Percentiles rank a stretch among this genome's conserved stretches.
Evolutionary conservation across 2,113 vertebrate genomes (phyloP).

Genomic region (Semnornis frantzii): DNA sequence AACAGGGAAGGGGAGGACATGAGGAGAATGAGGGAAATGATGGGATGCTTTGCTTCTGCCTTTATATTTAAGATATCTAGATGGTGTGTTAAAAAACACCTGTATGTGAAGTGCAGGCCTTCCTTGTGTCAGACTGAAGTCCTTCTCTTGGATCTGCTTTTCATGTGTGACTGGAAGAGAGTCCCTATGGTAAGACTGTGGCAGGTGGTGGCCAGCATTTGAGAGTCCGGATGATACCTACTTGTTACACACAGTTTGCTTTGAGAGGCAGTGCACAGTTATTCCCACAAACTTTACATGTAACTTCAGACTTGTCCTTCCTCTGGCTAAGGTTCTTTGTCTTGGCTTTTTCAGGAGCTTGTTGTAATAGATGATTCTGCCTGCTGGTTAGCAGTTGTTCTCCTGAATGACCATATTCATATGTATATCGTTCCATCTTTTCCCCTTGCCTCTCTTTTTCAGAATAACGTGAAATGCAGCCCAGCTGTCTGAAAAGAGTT

Average conservation of each 20-base stretch:
- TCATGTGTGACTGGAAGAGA: constrained; percentile 15
- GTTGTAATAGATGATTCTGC: neutral
- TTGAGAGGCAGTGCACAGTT: neutral
- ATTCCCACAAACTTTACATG: neutral
- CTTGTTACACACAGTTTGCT: neutral
- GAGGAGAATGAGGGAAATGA: neutral
- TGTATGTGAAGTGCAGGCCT: neutral
- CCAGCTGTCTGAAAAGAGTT: neutral
- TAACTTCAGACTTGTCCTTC: neutral
- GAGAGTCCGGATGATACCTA: constrained; percentile 5
- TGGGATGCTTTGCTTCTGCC: neutral
- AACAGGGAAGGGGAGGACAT: neutral
- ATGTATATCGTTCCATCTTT: neutral
- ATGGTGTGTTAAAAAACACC: neutral
- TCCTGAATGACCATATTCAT: neutral
- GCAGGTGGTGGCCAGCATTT: neutral
- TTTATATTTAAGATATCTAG: neutral
- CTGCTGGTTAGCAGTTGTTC: neutral
- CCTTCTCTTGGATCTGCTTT: constrained; percentile 33
- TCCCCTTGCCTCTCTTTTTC: neutral
- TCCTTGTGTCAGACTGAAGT: neutral
- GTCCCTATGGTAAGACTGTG: neutral
- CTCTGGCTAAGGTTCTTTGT: neutral
- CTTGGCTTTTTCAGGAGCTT: neutral
- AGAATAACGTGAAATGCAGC: neutral